Evolutionary conservation across 2,888 invertebrate species (phyloP).

Genomic region (Trypoxylon attenuatum): DNA sequence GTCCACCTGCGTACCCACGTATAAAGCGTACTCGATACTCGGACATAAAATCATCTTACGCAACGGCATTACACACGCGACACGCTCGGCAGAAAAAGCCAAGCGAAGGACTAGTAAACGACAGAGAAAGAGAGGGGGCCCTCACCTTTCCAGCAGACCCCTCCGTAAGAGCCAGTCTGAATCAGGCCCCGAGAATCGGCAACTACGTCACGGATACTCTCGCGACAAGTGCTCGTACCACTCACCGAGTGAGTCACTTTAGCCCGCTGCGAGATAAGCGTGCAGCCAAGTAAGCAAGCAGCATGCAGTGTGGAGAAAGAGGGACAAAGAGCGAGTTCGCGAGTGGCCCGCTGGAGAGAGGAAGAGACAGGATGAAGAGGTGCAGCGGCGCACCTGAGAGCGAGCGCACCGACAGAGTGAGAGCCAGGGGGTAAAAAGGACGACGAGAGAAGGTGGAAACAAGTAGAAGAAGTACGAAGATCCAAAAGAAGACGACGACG

Average conservation of each 20-base stretch:
- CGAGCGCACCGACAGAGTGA: too few relatives aligned
- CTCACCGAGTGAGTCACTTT: slow-evolving; percentile 55
- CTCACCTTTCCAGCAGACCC: neutral
- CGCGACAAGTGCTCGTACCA: slow-evolving; percentile 55
- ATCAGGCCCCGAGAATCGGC: slow-evolving; percentile 33
- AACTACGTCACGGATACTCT: slow-evolving; percentile 37
- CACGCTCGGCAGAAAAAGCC: slow-evolving; percentile 3
- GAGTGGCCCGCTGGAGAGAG: slow-evolving; percentile 1
- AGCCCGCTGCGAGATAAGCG: slow-evolving; percentile 33
- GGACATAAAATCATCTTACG: slow-evolving; percentile 52
- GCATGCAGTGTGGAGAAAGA: neutral
- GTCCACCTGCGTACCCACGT: slow-evolving; percentile 37
- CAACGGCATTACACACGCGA: slow-evolving; percentile 38
- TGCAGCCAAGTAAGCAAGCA: neutral
- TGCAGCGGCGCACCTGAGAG: neutral
- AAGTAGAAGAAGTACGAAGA: neutral
- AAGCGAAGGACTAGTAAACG: slow-evolving; percentile 10
- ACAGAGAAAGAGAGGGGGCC: slow-evolving; percentile 16
- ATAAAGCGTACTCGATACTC: slow-evolving; percentile 14
- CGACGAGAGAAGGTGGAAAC: neutral
- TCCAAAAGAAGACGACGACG: neutral
- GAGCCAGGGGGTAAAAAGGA: neutral
- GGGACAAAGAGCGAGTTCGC: neutral
- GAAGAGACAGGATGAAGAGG: neutral
- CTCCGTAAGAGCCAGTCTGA: too few relatives aligned